A percentile compares a stretch with the other conserved stretches of the same genome.
These are phyloP conservation scores for Diabrotica undecimpunctata DNA, from an alignment of 1,140 invertebrate genomes.

Conservation along the genomic window DNA sequence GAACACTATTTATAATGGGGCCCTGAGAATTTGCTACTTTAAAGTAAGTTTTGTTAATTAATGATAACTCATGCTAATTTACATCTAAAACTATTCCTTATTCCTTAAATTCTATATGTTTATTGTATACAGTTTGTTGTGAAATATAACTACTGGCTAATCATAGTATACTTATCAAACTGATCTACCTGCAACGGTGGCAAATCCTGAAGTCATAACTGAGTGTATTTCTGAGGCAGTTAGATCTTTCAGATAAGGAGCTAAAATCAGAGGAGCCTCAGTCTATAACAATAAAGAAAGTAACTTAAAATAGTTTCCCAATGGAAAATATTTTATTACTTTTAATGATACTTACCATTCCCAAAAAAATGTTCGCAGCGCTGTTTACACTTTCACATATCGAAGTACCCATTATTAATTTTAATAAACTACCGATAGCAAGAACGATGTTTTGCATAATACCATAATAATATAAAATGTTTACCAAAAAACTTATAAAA, in stretches of 20 bases:
- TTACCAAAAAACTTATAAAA: slow-evolving; percentile 86
- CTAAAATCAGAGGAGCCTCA: slow-evolving; percentile 85
- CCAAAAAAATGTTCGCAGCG: slow-evolving; percentile 87
- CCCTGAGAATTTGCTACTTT: no score
- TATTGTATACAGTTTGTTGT: no score
- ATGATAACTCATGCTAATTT: no score
- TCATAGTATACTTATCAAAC: no score
- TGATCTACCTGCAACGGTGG: slow-evolving; percentile 80
- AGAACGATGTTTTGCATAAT: slow-evolving; percentile 82
- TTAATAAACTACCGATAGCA: slow-evolving; percentile 76
- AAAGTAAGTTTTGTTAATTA: no score
- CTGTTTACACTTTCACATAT: slow-evolving; percentile 88
- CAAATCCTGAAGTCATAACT: slow-evolving; percentile 90
- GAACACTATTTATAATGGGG: no score
- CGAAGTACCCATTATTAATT: slow-evolving; percentile 75
- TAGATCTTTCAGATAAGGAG: slow-evolving; percentile 76
- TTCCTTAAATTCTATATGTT: no score
- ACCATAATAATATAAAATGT: slow-evolving; percentile 84
- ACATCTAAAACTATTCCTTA: no score
- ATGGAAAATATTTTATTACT: background rate
- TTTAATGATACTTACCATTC: slow-evolving; percentile 62
- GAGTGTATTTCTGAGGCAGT: slow-evolving; percentile 90
- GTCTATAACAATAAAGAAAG: slow-evolving; percentile 58
- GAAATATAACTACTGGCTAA: no score
- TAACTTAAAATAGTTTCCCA: background rate